Percentiles rank a stretch among this genome's conserved stretches.
phyloP scores from a whole-genome alignment of 2,113 vertebrate species.

The Halcyon senegalensis region DNA sequence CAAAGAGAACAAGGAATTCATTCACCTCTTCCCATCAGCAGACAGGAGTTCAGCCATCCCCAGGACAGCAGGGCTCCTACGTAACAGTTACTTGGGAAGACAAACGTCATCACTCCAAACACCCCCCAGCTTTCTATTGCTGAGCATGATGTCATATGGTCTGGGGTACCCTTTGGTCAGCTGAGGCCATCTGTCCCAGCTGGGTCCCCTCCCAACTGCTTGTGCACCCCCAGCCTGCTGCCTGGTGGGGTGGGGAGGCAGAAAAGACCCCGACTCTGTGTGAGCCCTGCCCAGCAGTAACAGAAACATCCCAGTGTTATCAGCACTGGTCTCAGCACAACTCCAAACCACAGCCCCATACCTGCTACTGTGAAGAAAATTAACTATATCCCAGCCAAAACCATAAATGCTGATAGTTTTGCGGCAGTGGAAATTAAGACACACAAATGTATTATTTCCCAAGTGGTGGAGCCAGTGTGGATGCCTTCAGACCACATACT shows the following conservation, averaged over 20 bases:
- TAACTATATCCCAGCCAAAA: neutral
- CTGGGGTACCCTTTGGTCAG: neutral
- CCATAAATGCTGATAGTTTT: neutral
- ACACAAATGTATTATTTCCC: neutral
- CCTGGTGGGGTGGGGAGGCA: neutral
- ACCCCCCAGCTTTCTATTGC: accelerated
- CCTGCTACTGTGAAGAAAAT: neutral
- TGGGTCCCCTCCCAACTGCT: neutral
- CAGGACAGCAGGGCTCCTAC: neutral
- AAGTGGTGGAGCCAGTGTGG: neutral
- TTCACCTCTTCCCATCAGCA: neutral
- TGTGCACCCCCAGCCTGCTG: neutral
- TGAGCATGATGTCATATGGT: neutral
- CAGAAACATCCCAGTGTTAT: neutral
- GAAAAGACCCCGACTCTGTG: neutral
- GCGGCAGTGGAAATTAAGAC: neutral
- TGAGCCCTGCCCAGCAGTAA: neutral
- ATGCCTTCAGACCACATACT: neutral
- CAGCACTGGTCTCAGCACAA: neutral
- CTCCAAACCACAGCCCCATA: neutral
- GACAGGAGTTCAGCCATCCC: neutral
- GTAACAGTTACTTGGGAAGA: neutral
- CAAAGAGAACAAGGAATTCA: neutral
- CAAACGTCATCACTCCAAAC: neutral
- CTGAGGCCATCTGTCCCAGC: neutral